Percentiles rank a stretch among this genome's conserved stretches.
Evolutionary conservation across 2,797 vertebrate species (phyloP).

Genomic region (Melanotaenia trifasciata): DNA sequence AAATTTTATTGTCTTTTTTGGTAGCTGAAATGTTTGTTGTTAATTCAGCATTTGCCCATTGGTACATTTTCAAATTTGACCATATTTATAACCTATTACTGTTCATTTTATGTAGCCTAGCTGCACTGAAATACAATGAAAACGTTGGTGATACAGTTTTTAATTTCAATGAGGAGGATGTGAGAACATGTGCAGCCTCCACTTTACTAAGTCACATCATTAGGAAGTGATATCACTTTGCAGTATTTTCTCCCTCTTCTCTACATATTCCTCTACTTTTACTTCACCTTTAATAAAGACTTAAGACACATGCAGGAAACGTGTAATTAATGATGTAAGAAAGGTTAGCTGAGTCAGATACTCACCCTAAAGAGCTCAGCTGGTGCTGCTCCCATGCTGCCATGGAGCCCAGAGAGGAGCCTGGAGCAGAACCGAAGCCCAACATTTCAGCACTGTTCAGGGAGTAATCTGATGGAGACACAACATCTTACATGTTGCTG

Average conservation of each 20-base stretch:
- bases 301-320: neutral
- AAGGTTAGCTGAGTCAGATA: neutral
- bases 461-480: constrained; percentile 86
- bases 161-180: neutral
- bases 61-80: too few relatives aligned
- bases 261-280: neutral
- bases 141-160: neutral
- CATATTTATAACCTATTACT: too few relatives aligned
- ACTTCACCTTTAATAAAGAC: neutral
- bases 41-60: too few relatives aligned
- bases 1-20: too few relatives aligned
- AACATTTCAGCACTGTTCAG: constrained; percentile 91
- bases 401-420: constrained; percentile 87
- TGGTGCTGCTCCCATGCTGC: constrained; percentile 93
- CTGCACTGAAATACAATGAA: too few relatives aligned
- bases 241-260: neutral
- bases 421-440: constrained; percentile 88
- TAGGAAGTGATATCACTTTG: neutral
- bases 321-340: neutral
- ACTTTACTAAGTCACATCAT: neutral
- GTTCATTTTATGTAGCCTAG: too few relatives aligned
- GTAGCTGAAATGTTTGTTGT: too few relatives aligned
- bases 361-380: constrained; percentile 90
- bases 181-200: neutral
- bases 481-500: neutral